A percentile compares a stretch with the other conserved stretches of the same genome.
phyloP scores from a whole-genome alignment of 1,140 invertebrate genomes.

The Lasioglossum baleicum region DNA sequence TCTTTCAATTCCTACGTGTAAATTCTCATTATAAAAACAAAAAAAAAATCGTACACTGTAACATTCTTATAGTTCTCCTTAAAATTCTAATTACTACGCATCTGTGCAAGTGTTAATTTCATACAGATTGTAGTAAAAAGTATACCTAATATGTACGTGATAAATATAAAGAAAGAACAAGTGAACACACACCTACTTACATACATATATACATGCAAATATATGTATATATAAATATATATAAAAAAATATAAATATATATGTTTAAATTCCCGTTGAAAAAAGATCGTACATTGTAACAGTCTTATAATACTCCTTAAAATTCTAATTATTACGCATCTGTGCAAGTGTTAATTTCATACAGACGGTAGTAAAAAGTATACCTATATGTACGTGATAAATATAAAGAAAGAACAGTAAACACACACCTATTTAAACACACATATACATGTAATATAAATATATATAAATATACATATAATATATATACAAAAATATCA shows the following conservation, averaged over 20 bases:
- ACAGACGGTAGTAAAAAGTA: conserved; percentile 34
- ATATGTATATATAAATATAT: too few relatives aligned
- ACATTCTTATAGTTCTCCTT: conserved; percentile 32
- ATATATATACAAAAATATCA: conserved; percentile 76
- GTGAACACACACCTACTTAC: too few relatives aligned
- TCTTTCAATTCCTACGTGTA: too few relatives aligned
- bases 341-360: conserved; percentile 42
- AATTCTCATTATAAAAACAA: too few relatives aligned
- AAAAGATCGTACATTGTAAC: conserved; percentile 22
- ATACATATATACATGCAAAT: too few relatives aligned
- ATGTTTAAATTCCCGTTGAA: too few relatives aligned
- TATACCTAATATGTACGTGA: too few relatives aligned
- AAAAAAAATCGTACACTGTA: not conserved
- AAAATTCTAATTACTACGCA: conserved; percentile 15
- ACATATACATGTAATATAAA: too few relatives aligned
- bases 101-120: conserved; percentile 37
- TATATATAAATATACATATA: conserved; percentile 57
- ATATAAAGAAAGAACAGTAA: conserved; percentile 65
- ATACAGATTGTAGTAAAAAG: conserved; percentile 39
- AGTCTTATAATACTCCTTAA: conserved; percentile 28
- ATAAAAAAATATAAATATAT: too few relatives aligned
- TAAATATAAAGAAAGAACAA: too few relatives aligned
- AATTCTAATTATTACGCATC: conserved; percentile 22
- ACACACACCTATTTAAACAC: conserved; percentile 17
- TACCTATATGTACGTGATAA: conserved; percentile 65